A percentile compares a stretch with the other conserved stretches of the same genome.
phyloP scores from a whole-genome alignment of 1,140 invertebrate species.

The Pseudomyrmex pallidus region DNA sequence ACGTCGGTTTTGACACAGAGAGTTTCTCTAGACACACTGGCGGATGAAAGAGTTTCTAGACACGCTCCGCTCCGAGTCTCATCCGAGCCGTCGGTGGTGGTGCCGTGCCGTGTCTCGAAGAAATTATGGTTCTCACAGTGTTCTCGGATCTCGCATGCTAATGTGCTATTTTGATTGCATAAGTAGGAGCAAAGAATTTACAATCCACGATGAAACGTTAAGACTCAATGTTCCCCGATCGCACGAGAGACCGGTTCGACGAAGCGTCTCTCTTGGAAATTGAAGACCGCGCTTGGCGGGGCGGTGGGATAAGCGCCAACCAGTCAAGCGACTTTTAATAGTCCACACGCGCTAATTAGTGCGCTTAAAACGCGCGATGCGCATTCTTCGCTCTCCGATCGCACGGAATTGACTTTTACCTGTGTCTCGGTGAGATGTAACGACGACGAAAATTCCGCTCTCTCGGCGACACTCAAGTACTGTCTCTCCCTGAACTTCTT shows the following conservation, averaged over 20 bases:
- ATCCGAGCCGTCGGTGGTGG: too few relatives aligned
- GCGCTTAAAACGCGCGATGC: too few relatives aligned
- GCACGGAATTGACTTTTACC: slow-evolving; percentile 83
- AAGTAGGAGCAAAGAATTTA: slow-evolving; percentile 14
- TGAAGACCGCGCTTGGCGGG: too few relatives aligned
- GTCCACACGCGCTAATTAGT: too few relatives aligned
- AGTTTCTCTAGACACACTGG: too few relatives aligned
- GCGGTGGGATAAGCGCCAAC: too few relatives aligned
- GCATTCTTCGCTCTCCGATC: too few relatives aligned
- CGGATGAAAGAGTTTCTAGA: too few relatives aligned
- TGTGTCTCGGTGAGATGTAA: slow-evolving; percentile 98
- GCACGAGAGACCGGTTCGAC: too few relatives aligned
- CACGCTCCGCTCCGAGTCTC: too few relatives aligned
- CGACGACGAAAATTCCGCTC: slow-evolving; percentile 98
- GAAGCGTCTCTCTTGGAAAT: neutral
- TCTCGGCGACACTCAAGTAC: slow-evolving; percentile 97
- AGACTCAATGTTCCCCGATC: neutral
- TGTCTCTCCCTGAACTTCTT: slow-evolving; percentile 98
- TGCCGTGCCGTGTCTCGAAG: neutral
- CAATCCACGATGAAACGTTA: neutral
- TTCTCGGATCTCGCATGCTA: neutral
- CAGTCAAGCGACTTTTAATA: too few relatives aligned
- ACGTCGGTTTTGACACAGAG: too few relatives aligned
- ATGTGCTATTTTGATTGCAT: slow-evolving; percentile 24
- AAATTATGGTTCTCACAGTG: neutral